These are phyloP conservation scores for Machimus atricapillus DNA, from an alignment of 2,888 invertebrate genomes.

Conservation along the genomic window DNA sequence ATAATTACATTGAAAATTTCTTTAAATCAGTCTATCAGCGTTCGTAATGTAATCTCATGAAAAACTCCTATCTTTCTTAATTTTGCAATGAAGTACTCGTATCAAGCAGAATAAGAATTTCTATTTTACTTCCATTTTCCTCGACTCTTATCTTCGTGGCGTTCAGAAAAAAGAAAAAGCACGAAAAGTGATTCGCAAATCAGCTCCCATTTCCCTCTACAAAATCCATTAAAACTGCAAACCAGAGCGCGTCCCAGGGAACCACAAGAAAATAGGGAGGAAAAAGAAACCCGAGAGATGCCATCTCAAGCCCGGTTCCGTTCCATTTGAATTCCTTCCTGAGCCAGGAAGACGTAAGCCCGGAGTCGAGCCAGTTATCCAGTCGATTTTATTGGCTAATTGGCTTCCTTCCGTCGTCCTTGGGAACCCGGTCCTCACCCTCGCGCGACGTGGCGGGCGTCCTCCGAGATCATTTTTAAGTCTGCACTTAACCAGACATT, in stretches of 20 bases:
- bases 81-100: too few relatives aligned
- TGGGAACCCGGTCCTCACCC: background rate
- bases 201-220: background rate
- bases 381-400: slow-evolving; percentile 10
- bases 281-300: background rate
- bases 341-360: background rate
- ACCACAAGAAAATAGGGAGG: background rate
- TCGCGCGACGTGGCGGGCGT: background rate
- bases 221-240: background rate
- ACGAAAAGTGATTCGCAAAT: background rate
- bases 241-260: background rate
- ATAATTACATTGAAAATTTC: too few relatives aligned
- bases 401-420: slow-evolving; percentile 18
- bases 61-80: too few relatives aligned
- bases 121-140: background rate
- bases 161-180: background rate
- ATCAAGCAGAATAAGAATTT: background rate
- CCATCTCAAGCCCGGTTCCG: background rate
- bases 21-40: too few relatives aligned
- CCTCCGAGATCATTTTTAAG: background rate
- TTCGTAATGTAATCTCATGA: too few relatives aligned
- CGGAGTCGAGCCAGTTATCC: background rate
- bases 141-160: background rate
- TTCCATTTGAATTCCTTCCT: background rate
- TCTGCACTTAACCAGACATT: background rate